Evolutionary conservation across 2,888 invertebrate species (phyloP).

Genomic region (Rhodophaea formosa): DNA sequence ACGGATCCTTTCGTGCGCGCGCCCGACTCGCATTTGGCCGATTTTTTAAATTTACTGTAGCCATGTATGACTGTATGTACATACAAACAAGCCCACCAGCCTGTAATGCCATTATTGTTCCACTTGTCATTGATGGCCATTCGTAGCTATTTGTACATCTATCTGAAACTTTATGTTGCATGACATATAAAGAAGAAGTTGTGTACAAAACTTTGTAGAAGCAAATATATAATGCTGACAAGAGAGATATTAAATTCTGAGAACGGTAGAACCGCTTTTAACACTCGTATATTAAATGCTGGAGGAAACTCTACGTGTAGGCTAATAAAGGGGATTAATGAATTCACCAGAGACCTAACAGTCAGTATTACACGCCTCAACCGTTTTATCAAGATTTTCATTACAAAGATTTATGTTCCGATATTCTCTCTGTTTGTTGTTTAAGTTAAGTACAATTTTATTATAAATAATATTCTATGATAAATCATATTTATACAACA

Average conservation of each 20-base stretch:
- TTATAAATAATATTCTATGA: too few relatives aligned
- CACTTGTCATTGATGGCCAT: too few relatives aligned
- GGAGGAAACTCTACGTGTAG: neutral
- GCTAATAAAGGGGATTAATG: neutral
- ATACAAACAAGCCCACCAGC: too few relatives aligned
- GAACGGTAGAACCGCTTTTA: slow-evolving; percentile 2
- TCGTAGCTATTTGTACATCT: too few relatives aligned
- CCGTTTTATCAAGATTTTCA: neutral
- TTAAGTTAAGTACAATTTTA: neutral
- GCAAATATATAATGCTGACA: slow-evolving; percentile 10
- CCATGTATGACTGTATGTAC: too few relatives aligned
- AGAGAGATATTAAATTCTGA: slow-evolving; percentile 6
- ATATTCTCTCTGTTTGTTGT: neutral
- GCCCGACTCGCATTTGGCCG: too few relatives aligned
- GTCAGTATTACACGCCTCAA: neutral
- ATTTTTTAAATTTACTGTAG: too few relatives aligned
- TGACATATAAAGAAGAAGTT: too few relatives aligned
- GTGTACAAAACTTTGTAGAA: neutral
- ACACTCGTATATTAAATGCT: neutral
- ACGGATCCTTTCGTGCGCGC: too few relatives aligned
- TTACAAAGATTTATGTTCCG: neutral
- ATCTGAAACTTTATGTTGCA: too few relatives aligned
- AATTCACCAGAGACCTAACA: neutral
- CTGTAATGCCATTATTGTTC: too few relatives aligned
- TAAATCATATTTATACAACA: too few relatives aligned